A percentile compares a stretch with the other conserved stretches of the same genome.
These are phyloP conservation scores for Siderastrea siderea DNA, from an alignment of 92 coral and sea anemone genomes.

Conservation along the genomic window DNA sequence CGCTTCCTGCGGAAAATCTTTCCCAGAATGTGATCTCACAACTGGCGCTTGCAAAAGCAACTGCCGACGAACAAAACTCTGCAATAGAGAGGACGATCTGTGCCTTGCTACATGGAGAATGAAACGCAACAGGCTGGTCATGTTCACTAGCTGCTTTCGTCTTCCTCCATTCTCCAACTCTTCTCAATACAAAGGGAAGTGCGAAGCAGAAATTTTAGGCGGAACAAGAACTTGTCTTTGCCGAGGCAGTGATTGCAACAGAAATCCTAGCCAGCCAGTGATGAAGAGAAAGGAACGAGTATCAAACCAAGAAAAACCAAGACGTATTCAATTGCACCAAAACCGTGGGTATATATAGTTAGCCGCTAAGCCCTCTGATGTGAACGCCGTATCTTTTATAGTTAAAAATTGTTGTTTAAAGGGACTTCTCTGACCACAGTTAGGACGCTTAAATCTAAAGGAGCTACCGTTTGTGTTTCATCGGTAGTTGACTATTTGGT, in stretches of 20 bases:
- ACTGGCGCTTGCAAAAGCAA: slow-evolving; percentile 38
- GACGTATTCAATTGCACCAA: background rate
- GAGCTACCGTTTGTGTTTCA: no score
- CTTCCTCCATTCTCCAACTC: slow-evolving; percentile 57
- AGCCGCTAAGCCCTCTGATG: background rate
- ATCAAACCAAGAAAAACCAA: background rate
- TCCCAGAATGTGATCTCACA: slow-evolving; percentile 35
- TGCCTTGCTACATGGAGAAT: slow-evolving; percentile 69
- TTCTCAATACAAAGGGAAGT: slow-evolving; percentile 26
- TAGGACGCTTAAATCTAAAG: no score
- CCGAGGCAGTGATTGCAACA: slow-evolving; percentile 63
- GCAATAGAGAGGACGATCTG: slow-evolving; percentile 46
- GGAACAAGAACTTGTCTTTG: slow-evolving; percentile 73
- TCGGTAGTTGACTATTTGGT: no score
- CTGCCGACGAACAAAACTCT: slow-evolving; percentile 45
- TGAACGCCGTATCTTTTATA: no score
- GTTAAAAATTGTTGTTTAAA: no score
- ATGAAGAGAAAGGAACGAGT: background rate
- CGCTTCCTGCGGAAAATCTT: slow-evolving; percentile 29
- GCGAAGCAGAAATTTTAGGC: slow-evolving; percentile 44
- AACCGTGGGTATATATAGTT: slow-evolving; percentile 3
- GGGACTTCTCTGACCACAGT: no score
- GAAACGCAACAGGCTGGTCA: slow-evolving; percentile 14
- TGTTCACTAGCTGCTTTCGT: slow-evolving; percentile 67
- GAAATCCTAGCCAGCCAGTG: slow-evolving; percentile 31